Evolutionary conservation across 2,113 vertebrate genomes (phyloP).

Genomic region (Corvus cornix): DNA sequence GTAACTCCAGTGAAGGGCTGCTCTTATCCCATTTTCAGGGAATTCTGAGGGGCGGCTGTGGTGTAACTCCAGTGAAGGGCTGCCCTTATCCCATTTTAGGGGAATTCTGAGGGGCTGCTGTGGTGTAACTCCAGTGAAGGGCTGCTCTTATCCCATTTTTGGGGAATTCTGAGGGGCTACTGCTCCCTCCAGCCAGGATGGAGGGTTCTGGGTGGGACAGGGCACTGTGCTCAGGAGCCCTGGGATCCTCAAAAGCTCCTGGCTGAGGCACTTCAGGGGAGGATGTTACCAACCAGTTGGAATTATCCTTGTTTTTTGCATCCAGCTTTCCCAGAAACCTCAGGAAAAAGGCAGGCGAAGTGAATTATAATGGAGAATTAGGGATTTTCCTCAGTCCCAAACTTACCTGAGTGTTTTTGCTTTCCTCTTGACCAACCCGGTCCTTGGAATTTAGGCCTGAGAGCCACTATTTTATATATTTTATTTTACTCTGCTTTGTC

Average conservation of each 20-base stretch:
- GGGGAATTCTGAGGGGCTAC: not conserved
- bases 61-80: too few species aligned
- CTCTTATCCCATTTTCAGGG: too few species aligned
- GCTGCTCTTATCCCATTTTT: too few species aligned
- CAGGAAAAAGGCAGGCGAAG: not conserved
- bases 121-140: too few species aligned
- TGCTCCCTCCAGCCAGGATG: not conserved
- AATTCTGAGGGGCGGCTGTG: not conserved
- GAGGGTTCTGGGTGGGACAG: not conserved
- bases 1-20: too few species aligned
- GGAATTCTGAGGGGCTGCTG: not conserved
- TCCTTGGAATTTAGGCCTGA: not conserved
- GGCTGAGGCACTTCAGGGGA: not conserved
- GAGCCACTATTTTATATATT: not conserved
- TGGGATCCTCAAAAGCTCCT: not conserved
- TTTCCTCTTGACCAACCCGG: not conserved
- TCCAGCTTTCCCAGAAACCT: not conserved
- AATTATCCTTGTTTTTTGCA: not conserved
- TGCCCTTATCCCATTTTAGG: too few species aligned
- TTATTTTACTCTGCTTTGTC: not conserved
- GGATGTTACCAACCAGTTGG: not conserved
- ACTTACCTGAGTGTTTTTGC: not conserved
- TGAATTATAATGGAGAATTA: not conserved
- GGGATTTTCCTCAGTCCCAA: not conserved
- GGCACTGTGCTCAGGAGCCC: fast-evolving